A percentile compares a stretch with the other conserved stretches of the same genome.
Evolutionary conservation across 2,797 vertebrate genomes (phyloP).

Genomic region (Eurystomus glaucurus): DNA sequence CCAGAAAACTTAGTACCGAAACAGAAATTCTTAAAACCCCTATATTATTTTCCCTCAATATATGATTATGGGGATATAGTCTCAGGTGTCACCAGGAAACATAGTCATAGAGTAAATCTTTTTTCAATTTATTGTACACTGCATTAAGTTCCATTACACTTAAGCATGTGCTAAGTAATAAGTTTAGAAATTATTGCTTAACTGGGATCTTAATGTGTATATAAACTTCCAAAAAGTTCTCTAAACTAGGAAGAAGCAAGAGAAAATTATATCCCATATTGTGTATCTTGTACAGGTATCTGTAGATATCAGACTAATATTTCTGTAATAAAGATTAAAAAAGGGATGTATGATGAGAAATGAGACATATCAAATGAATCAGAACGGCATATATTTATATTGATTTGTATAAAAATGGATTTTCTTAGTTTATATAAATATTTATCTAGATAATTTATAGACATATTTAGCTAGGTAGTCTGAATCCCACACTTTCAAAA

Average conservation of each 20-base stretch:
- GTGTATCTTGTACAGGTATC: background rate
- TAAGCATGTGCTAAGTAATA: background rate
- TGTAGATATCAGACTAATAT: background rate
- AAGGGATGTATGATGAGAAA: fast-evolving
- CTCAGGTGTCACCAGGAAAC: background rate
- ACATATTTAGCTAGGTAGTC: background rate
- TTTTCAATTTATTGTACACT: background rate
- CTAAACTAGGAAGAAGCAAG: background rate
- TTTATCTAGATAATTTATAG: background rate
- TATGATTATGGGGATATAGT: background rate
- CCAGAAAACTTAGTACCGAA: background rate
- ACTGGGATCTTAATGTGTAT: background rate
- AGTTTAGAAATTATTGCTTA: background rate
- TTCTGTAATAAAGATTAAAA: background rate
- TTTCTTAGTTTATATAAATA: background rate
- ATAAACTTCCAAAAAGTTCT: background rate
- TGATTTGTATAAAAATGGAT: background rate
- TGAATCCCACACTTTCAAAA: background rate
- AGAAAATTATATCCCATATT: background rate
- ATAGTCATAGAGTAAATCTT: background rate
- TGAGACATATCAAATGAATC: background rate
- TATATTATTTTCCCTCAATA: background rate
- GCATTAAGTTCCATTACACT: background rate
- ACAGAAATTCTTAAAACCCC: background rate
- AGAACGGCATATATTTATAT: background rate